Conservation (phyloP, 1,140 invertebrate species). For the Araneus ventricosus region DNA sequence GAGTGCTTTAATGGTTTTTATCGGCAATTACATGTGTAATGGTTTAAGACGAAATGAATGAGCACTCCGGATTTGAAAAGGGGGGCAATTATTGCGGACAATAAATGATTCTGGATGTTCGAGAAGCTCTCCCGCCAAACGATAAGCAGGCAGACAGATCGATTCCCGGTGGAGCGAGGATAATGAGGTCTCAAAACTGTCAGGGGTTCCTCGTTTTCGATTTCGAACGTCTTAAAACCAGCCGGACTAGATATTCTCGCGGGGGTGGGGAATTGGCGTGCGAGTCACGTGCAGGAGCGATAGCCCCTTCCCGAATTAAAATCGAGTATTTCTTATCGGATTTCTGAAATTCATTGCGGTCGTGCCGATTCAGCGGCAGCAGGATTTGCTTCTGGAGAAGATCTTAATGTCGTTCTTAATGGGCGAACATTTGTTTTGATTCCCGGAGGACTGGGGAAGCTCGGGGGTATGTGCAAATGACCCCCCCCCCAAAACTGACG, state of each 20-base stretch:
- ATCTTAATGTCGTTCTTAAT: background rate
- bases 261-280: too few relatives aligned
- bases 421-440: background rate
- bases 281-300: background rate
- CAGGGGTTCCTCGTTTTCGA: conserved; percentile 28
- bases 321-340: conserved; percentile 49
- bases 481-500: background rate
- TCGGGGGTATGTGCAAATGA: background rate
- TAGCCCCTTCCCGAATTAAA: conserved; percentile 6
- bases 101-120: conserved; percentile 44
- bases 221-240: background rate
- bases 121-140: background rate
- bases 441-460: background rate
- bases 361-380: background rate
- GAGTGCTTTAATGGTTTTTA: conserved; percentile 59
- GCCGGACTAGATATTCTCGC: background rate
- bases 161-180: conserved; percentile 17
- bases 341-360: conserved; percentile 36
- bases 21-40: conserved; percentile 57
- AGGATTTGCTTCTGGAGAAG: background rate
- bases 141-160: conserved; percentile 41
- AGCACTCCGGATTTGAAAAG: conserved; percentile 38
- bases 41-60: conserved; percentile 42
- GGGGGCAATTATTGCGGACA: conserved; percentile 49
- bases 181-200: conserved; percentile 61